These are phyloP conservation scores for Macrotrachela quadricornifera DNA, from an alignment of 1,140 invertebrate species.

Conservation along the genomic window DNA sequence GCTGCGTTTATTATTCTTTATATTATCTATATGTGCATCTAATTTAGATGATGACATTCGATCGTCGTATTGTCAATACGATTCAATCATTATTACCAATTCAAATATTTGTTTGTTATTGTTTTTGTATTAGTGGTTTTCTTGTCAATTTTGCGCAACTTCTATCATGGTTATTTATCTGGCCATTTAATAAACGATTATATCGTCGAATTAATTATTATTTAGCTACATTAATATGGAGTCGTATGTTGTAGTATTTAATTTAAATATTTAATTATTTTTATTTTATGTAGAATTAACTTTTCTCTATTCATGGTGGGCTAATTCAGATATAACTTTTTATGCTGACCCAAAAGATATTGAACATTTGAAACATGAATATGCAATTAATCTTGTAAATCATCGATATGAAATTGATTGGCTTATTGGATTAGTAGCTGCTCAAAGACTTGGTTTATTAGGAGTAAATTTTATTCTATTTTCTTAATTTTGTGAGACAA, in stretches of 20 bases:
- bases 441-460: constrained; percentile 15
- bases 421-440: constrained; percentile 25
- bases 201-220: constrained; percentile 78
- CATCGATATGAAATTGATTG: constrained; percentile 87
- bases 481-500: not conserved
- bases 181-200: constrained; percentile 22
- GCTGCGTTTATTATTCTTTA: no score
- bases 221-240: constrained; percentile 53
- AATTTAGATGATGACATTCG: no score
- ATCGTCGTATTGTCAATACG: no score
- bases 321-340: constrained; percentile 45
- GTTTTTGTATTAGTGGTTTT: constrained; percentile 66
- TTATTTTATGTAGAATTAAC: constrained; percentile 47
- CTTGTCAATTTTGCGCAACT: constrained; percentile 49
- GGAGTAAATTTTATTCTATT: not conserved
- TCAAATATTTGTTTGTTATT: constrained; percentile 60
- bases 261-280: not conserved
- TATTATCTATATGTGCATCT: no score
- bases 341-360: constrained; percentile 57
- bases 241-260: constrained; percentile 52
- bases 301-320: constrained; percentile 79
- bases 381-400: constrained; percentile 73
- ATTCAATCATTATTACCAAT: no score
- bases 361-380: constrained; percentile 60
- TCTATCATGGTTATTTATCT: constrained; percentile 18